Evolutionary conservation across 1,140 invertebrate genomes (phyloP), one percentile per base, ranked within the genome.

Genomic region (Bemisia tabaci): DNA sequence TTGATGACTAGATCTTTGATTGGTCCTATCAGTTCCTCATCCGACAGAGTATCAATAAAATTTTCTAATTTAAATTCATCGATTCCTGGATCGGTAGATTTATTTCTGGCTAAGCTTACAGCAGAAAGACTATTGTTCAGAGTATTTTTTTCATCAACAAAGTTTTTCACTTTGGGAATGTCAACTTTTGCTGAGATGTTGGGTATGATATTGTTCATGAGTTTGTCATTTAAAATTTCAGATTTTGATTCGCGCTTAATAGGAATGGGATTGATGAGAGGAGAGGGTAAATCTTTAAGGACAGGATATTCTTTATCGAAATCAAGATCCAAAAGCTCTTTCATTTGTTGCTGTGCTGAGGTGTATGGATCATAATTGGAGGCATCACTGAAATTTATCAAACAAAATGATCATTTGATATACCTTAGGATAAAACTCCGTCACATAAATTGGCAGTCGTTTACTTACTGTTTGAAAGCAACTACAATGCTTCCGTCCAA

Each of bases 311-410:
- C 33, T 48, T 48, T 48, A 48, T 48, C 33, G 33, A 48, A 48
- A 48, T 48, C 33, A 48, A 48, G n/a, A 22, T 67, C 63, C 66
- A 85, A 78, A 12, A 87, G 78, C 69, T 88, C 85, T 74, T 84
- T 82, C 72, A 88, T 80, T 75, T 88, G 86, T n/a, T 82, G 80
- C 71, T 87, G 84, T 1, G 86, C 86, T 67, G 82, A 79, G 27
- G 83, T 72, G 75, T 85, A 87, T 39, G 86, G 86, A 75, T 88
- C 82, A 75, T 87, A 87, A 23, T 79, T 77, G 64, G 79, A 71
- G 5, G 33, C 33, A 48, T 48, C 33, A 48, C 33, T 48, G 33
- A 48, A 48, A 48, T n/a, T n/a, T n/a, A n/a, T n/a, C n/a, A n/a
- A n/a, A n/a, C n/a, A n/a, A n/a, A n/a, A n/a, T n/a, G n/a, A n/a